phyloP scores from a whole-genome alignment of 2,113 vertebrate species.

The Heterochromis multidens region DNA sequence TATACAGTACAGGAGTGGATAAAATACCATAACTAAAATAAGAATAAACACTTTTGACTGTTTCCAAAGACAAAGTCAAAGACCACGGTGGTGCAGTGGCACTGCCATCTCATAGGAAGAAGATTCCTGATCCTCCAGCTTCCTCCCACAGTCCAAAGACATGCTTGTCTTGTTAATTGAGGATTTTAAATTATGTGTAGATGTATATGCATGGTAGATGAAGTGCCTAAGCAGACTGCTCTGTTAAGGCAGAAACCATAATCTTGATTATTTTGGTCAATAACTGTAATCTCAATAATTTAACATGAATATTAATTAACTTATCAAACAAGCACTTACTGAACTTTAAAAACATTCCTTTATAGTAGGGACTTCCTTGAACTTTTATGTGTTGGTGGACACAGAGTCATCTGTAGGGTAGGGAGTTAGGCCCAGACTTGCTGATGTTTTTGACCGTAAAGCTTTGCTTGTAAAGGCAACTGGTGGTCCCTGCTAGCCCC shows the following conservation, averaged over 20 bases:
- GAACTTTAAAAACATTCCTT: neutral
- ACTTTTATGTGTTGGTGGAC: neutral
- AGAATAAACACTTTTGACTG: rapidly evolving
- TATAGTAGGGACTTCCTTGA: neutral
- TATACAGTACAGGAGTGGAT: neutral
- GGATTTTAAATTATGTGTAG: neutral
- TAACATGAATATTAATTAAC: too few relatives aligned
- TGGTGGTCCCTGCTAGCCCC: neutral
- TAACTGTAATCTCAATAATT: too few relatives aligned
- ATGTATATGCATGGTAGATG: neutral
- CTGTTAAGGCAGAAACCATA: too few relatives aligned
- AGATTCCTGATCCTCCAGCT: neutral
- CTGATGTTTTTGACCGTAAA: neutral
- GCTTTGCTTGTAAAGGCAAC: neutral
- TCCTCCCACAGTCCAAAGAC: neutral
- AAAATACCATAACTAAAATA: neutral
- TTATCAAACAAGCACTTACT: neutral
- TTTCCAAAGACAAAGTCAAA: neutral
- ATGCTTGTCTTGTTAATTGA: too few relatives aligned
- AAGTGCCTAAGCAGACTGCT: too few relatives aligned
- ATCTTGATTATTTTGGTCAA: too few relatives aligned
- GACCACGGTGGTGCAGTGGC: neutral
- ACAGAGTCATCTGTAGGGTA: neutral
- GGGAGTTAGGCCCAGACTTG: neutral
- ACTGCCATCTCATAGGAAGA: neutral